A percentile compares a stretch with the other conserved stretches of the same genome.
These are phyloP conservation scores for Phodopus roborovskii DNA, from an alignment of 2,113 vertebrate species.

Conservation along the genomic window DNA sequence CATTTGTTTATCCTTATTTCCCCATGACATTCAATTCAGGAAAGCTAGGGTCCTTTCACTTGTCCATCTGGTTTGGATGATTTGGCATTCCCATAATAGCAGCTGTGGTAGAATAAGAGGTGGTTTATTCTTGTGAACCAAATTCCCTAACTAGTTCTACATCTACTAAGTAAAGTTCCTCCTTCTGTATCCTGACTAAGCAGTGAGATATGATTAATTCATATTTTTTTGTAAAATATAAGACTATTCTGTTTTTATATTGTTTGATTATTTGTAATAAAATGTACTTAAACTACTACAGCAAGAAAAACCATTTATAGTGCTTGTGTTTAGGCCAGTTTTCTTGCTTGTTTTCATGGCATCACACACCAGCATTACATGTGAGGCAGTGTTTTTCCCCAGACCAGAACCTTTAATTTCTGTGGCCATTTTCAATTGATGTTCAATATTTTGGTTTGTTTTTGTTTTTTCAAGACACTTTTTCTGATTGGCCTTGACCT, in stretches of 20 bases:
- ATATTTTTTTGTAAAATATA: background rate
- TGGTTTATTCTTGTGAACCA: background rate
- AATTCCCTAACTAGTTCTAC: background rate
- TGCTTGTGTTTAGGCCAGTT: background rate
- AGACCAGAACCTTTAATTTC: constrained; percentile 20
- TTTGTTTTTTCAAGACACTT: too few relatives aligned
- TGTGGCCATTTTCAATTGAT: constrained; percentile 11
- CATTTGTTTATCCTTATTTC: background rate
- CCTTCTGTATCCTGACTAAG: background rate
- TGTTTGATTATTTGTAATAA: background rate
- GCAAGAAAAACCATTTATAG: background rate
- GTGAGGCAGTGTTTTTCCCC: background rate
- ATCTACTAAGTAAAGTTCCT: background rate
- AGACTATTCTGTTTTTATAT: background rate
- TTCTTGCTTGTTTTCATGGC: background rate
- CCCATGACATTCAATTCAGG: background rate
- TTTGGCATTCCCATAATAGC: background rate
- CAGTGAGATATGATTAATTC: background rate
- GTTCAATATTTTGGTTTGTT: background rate
- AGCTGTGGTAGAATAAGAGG: background rate
- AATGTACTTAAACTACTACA: background rate
- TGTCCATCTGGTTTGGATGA: background rate
- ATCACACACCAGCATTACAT: background rate
- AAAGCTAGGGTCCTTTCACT: background rate
- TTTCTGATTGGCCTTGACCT: too few relatives aligned